phyloP scores from a whole-genome alignment of 2,797 vertebrate genomes.

The Chiroxiphia lanceolata region DNA sequence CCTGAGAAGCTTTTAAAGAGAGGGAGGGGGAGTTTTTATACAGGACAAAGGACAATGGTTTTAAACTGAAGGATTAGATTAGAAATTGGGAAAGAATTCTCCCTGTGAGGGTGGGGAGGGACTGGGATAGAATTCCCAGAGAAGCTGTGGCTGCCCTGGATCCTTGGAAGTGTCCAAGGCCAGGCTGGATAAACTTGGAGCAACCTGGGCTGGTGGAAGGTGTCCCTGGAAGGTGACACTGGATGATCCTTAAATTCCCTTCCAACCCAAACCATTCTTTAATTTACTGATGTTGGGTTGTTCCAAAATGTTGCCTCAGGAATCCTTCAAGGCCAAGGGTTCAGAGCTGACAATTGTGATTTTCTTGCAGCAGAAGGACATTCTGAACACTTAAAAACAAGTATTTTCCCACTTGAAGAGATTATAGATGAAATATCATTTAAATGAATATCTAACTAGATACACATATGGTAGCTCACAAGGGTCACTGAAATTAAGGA shows the following conservation, averaged over 20 bases:
- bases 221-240: accelerated
- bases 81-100: background rate
- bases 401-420: background rate
- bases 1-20: background rate
- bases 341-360: background rate
- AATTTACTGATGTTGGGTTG: background rate
- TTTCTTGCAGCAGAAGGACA: background rate
- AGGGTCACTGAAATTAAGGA: background rate
- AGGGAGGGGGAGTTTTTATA: background rate
- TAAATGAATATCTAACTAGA: background rate
- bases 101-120: background rate
- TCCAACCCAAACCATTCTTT: background rate
- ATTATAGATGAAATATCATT: background rate
- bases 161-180: background rate
- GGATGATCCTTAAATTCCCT: background rate
- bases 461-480: background rate
- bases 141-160: background rate
- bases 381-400: background rate
- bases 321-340: background rate
- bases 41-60: background rate
- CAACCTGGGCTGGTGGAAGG: background rate
- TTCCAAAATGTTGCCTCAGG: background rate
- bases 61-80: background rate
- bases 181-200: background rate
- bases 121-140: accelerated